Evolutionary conservation across 1,140 invertebrate genomes (phyloP).

Genomic region (Bactericera cockerelli): DNA sequence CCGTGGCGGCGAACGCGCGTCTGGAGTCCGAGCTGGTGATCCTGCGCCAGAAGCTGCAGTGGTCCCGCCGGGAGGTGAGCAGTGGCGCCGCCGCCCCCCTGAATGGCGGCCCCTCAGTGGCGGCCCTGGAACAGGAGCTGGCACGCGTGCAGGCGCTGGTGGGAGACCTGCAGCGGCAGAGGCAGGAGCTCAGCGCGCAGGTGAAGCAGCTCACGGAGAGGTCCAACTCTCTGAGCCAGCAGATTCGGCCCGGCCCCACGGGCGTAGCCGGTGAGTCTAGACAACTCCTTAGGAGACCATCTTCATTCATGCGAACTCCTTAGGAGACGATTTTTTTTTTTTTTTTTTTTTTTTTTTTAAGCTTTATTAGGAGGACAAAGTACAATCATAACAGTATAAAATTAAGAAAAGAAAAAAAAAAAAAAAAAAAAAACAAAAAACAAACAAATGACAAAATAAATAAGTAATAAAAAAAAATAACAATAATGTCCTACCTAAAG

Average conservation of each 20-base stretch:
- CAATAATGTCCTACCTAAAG: too few relatives aligned
- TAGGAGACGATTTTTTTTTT: too few relatives aligned
- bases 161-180: conserved; percentile 62
- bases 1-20: conserved; percentile 71
- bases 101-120: conserved; percentile 33
- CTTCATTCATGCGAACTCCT: too few relatives aligned
- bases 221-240: conserved; percentile 39
- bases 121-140: conserved; percentile 61
- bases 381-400: too few relatives aligned
- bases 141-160: conserved; percentile 66
- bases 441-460: too few relatives aligned
- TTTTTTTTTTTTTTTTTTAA: too few relatives aligned
- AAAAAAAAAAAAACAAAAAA: too few relatives aligned
- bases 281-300: too few relatives aligned
- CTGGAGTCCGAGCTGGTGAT: conserved; percentile 74
- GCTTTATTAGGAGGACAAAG: too few relatives aligned
- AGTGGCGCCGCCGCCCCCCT: conserved; percentile 16
- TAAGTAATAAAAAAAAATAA: too few relatives aligned
- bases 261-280: conserved; percentile 27
- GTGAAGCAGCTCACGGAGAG: conserved; percentile 65
- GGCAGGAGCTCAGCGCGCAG: conserved; percentile 63
- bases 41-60: conserved; percentile 63
- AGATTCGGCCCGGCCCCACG: conserved; percentile 33
- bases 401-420: too few relatives aligned
- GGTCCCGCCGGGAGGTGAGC: conserved; percentile 12